Base-by-base conservation (phyloP, 1,140 invertebrate genomes). In the Pachypeltis micranthus region DNA sequence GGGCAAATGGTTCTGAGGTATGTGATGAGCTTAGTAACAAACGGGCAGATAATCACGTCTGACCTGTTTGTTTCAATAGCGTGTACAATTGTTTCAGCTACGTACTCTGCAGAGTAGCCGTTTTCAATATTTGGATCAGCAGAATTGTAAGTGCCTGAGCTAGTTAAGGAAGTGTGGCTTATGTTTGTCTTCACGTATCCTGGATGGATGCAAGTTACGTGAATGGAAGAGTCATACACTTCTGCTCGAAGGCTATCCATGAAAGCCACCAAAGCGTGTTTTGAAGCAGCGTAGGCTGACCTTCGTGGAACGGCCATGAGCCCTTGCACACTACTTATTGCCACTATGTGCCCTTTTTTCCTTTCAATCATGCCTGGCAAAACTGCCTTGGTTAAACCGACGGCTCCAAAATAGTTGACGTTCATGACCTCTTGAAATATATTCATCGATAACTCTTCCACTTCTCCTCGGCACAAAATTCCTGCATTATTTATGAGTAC, bases 401-500 rank as follows among this genome's bases (percentile, higher is more conserved):
- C 81, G 68, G 91, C 83, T 26, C 92, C 92, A 80, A 97, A 94
- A 76, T 94, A 97, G 78, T 98, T 98, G 1, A 95, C 84, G 4
- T 51, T 10, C 94, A 98, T 97, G 19, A 98, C 79, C 80, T 87
- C 85, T 55, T 86, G 79, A 76, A 95, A 86, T 27, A 97, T 89
- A 72, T 90, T 84, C 16, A 93, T 71, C 44, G 82, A 77, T 1
- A 93, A 96, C 54, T 85, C 78, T 23, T 83, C 65, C 59, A 89
- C 84, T 68, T 82, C 79, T 4, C 91, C 92, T 70, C 94, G 77
- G 67, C 87, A 85, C 54, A 88, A 89, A 56, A 94, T 81, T 0
- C 94, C 94, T 58, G 88, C 93, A 82, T 96, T 96, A 72, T 96
- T 96, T 19, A 97, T 83, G 2, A 97, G 74, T 70, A 96, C 87